phyloP scores from a whole-genome alignment of 2,888 invertebrate species.

The Microdon myrmicae region DNA sequence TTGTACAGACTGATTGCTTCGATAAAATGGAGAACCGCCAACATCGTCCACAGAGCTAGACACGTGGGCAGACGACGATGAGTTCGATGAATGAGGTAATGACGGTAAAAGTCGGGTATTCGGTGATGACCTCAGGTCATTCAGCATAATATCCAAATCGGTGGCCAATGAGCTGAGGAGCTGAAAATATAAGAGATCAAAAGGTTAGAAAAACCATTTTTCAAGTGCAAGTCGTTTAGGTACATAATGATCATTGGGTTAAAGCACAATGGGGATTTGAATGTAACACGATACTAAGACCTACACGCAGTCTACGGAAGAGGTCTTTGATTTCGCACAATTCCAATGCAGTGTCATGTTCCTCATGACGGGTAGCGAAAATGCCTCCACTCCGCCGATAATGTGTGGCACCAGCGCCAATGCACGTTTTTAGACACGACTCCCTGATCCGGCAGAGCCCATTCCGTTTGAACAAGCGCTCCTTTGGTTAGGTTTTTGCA shows the following conservation, averaged over 20 bases:
- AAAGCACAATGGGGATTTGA: too few species aligned
- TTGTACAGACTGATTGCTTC: slow-evolving; percentile 54
- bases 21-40: slow-evolving; percentile 52
- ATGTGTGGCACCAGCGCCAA: slow-evolving; percentile 13
- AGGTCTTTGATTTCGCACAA: not conserved
- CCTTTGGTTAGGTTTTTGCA: slow-evolving; percentile 26
- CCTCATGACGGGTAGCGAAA: slow-evolving; percentile 1
- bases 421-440: not conserved
- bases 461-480: slow-evolving; percentile 20
- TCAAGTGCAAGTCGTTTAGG: too few species aligned
- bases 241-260: too few species aligned
- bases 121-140: slow-evolving; percentile 80
- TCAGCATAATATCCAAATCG: slow-evolving; percentile 87
- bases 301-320: not conserved
- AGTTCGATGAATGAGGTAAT: slow-evolving; percentile 29
- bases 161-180: slow-evolving; percentile 83
- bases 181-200: slow-evolving; percentile 69
- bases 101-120: slow-evolving; percentile 57
- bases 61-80: slow-evolving; percentile 42
- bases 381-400: slow-evolving; percentile 3
- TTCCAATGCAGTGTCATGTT: slow-evolving; percentile 10
- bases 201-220: slow-evolving; percentile 1
- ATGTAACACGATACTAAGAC: too few species aligned
- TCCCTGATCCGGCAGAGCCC: slow-evolving; percentile 3
- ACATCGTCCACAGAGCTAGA: slow-evolving; percentile 8